Percentiles rank a stretch among this genome's conserved stretches.
Evolutionary conservation across 2,888 invertebrate species (phyloP).

Genomic region (Halictus quadricinctus): DNA sequence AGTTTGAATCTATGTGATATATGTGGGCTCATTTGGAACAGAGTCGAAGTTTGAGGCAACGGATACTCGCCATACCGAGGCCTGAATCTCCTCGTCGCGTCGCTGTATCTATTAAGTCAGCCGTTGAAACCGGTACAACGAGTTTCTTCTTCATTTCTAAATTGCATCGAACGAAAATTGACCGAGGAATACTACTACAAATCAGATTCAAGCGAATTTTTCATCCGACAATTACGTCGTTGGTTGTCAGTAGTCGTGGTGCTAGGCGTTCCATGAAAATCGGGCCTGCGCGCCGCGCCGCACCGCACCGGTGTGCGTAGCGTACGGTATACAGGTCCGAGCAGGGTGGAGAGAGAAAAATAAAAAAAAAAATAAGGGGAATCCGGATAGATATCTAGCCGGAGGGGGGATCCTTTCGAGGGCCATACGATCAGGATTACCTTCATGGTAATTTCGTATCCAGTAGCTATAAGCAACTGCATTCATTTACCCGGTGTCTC

Average conservation of each 20-base stretch:
- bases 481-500: conserved; percentile 50
- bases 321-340: neutral
- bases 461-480: conserved; percentile 70
- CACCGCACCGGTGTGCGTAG: neutral
- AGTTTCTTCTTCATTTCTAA: conserved; percentile 15
- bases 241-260: neutral
- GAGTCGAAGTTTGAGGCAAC: neutral
- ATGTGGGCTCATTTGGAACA: no score
- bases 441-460: conserved; percentile 69
- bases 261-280: conserved; percentile 22
- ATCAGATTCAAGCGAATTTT: conserved; percentile 15
- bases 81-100: neutral
- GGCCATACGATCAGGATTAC: conserved; percentile 65
- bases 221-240: conserved; percentile 21
- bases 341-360: neutral
- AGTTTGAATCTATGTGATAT: no score
- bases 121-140: conserved; percentile 18
- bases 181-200: conserved; percentile 12
- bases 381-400: conserved; percentile 45
- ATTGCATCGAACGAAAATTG: conserved; percentile 18
- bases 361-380: conserved; percentile 1
- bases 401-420: conserved; percentile 51
- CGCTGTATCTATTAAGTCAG: conserved; percentile 10
- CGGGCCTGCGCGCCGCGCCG: neutral
- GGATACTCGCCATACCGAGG: neutral